Evolutionary conservation across 1,140 invertebrate species (phyloP).

Genomic region (Heliconius congener): DNA sequence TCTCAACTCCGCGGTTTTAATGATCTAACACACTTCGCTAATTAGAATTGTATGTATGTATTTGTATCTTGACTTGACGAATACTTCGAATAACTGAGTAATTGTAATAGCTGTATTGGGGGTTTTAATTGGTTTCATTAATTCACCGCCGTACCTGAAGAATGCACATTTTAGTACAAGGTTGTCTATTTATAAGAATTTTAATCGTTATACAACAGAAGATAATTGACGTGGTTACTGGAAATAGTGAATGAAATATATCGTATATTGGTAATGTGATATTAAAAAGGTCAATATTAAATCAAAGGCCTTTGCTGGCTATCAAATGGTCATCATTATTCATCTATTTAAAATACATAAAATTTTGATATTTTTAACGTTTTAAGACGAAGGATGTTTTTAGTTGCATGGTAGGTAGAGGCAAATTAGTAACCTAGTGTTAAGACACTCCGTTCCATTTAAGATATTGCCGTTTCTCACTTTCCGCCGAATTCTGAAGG

Average conservation of each 20-base stretch:
- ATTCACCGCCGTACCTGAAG: constrained; percentile 13
- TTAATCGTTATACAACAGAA: background rate
- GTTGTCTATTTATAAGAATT: constrained; percentile 9
- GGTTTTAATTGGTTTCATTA: constrained; percentile 29
- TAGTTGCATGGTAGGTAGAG: no score
- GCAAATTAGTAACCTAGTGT: no score
- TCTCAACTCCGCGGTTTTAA: constrained; percentile 19
- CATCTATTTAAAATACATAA: no score
- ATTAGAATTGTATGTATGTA: constrained; percentile 25
- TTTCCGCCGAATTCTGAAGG: no score
- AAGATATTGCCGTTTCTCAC: no score
- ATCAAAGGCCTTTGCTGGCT: no score
- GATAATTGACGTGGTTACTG: background rate
- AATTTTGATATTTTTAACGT: no score
- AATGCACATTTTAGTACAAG: constrained; percentile 32
- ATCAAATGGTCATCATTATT: no score
- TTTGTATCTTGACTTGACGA: constrained; percentile 33
- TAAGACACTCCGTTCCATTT: no score
- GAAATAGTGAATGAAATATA: background rate
- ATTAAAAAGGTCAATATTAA: no score
- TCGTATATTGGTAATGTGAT: background rate
- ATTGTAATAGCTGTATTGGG: constrained; percentile 21
- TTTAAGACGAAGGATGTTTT: no score
- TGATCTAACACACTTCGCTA: constrained; percentile 36
- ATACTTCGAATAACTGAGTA: constrained; percentile 27